These are phyloP conservation scores for Coilia nasus DNA, from an alignment of 2,797 vertebrate species.

Conservation along the genomic window DNA sequence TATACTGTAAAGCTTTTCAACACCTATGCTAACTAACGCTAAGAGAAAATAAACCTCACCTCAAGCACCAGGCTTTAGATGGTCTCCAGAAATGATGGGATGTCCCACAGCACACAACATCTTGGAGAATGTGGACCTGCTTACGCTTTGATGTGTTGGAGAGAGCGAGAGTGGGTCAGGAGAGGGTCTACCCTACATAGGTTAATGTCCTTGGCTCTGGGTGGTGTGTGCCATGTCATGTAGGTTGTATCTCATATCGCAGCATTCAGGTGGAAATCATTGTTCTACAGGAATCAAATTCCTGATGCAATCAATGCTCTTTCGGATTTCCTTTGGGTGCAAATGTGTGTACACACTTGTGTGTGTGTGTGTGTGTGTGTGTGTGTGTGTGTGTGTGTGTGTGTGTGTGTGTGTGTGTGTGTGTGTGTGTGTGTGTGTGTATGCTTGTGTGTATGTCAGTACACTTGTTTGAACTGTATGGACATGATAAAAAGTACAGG, in stretches of 20 bases:
- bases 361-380: background rate
- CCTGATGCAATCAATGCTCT: background rate
- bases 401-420: background rate
- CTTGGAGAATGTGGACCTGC: background rate
- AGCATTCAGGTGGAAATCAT: background rate
- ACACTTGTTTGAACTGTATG: background rate
- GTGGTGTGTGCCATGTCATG: background rate
- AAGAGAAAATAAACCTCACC: too few species aligned
- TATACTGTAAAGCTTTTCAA: too few species aligned
- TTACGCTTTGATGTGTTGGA: background rate
- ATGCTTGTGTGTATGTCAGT: background rate
- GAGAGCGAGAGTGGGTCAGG: background rate
- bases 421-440: background rate
- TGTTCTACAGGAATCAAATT: background rate
- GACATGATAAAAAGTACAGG: slow-evolving; percentile 35
- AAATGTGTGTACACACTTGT: background rate
- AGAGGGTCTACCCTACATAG: background rate
- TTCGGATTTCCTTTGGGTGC: background rate
- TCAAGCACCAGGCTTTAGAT: too few species aligned
- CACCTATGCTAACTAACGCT: too few species aligned
- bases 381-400: background rate
- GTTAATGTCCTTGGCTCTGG: background rate
- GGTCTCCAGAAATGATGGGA: too few species aligned
- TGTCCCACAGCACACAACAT: background rate
- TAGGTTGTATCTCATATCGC: background rate